phyloP scores from a whole-genome alignment of 2,797 vertebrate genomes.

The Syndactyla subalaris region DNA sequence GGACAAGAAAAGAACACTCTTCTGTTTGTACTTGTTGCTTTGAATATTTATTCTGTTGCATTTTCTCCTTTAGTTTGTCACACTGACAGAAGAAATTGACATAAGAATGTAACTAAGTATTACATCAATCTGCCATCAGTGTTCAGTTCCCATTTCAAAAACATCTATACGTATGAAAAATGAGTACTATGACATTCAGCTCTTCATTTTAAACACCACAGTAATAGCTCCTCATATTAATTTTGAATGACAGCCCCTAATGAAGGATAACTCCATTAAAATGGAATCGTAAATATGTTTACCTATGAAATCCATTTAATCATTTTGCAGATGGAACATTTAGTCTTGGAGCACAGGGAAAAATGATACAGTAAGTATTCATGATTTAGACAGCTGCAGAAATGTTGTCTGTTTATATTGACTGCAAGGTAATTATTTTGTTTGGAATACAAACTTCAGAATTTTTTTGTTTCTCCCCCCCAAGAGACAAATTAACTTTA shows the following conservation, averaged over 20 bases:
- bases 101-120: constrained; percentile 2
- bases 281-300: constrained; percentile 18
- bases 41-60: neutral
- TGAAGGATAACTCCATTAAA: constrained; percentile 27
- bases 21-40: neutral
- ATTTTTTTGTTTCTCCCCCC: neutral
- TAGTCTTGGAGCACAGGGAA: neutral
- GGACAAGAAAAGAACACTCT: neutral
- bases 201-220: neutral
- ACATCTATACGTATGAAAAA: neutral
- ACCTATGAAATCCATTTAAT: constrained; percentile 39
- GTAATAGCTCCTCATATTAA: neutral
- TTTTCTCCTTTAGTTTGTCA: neutral
- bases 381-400: neutral
- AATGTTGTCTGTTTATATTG: neutral
- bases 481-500: neutral
- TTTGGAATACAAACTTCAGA: neutral
- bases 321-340: constrained; percentile 23
- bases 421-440: neutral
- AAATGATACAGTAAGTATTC: neutral
- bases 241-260: constrained; percentile 30
- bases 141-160: constrained; percentile 10
- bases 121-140: neutral
- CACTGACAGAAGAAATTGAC: neutral
- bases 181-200: neutral